Evolutionary conservation across 1,140 invertebrate species (phyloP).

Genomic region (Drosophila ficusphila): DNA sequence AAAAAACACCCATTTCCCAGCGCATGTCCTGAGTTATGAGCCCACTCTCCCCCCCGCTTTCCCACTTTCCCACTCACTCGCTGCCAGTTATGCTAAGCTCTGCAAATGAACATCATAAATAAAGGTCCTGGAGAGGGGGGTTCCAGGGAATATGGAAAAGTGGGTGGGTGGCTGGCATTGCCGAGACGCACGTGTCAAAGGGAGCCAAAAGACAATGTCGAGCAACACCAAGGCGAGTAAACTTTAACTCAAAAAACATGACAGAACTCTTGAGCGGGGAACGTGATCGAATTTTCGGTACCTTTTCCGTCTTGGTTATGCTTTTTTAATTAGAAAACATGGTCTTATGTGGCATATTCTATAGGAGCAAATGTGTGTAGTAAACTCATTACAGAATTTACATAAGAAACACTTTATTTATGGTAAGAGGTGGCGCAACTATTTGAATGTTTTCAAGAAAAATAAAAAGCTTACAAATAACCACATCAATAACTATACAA

Average conservation of each 20-base stretch:
- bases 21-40: slow-evolving; percentile 54
- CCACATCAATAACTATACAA: too few relatives aligned
- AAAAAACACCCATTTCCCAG: not conserved
- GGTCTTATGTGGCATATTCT: too few relatives aligned
- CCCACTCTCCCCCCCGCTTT: slow-evolving; percentile 8
- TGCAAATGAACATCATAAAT: slow-evolving; percentile 75
- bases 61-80: not conserved
- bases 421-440: too few relatives aligned
- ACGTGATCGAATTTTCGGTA: not conserved
- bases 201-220: slow-evolving; percentile 42
- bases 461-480: too few relatives aligned
- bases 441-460: too few relatives aligned
- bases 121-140: slow-evolving; percentile 22
- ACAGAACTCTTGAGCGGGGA: not conserved
- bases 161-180: not conserved
- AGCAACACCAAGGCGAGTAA: slow-evolving; percentile 28
- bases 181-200: slow-evolving; percentile 50
- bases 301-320: not conserved
- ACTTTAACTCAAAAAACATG: slow-evolving; percentile 15
- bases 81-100: slow-evolving; percentile 68
- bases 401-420: too few relatives aligned
- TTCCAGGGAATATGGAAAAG: not conserved
- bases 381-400: too few relatives aligned
- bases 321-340: too few relatives aligned
- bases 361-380: too few relatives aligned